A percentile compares a stretch with the other conserved stretches of the same genome.
These are phyloP conservation scores for Palythoa grandis DNA, from an alignment of 92 coral and sea anemone genomes.

Conservation along the genomic window DNA sequence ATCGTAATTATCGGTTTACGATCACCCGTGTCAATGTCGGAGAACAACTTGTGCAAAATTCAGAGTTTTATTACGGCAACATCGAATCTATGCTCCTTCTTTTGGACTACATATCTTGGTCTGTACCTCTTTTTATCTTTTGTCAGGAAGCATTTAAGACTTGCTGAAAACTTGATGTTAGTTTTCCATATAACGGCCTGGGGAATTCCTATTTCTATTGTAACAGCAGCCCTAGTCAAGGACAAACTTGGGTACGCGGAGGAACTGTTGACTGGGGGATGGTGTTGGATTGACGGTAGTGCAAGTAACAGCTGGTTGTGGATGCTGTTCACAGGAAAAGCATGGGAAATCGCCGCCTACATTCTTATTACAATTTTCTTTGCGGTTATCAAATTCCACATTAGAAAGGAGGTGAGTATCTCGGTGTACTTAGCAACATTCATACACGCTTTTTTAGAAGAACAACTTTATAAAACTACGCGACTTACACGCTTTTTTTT, in stretches of 20 bases:
- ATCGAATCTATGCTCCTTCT: slow-evolving; percentile 88
- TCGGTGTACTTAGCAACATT: too few relatives aligned
- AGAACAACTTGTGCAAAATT: slow-evolving; percentile 32
- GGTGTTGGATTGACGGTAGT: slow-evolving; percentile 82
- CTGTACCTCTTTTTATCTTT: slow-evolving; percentile 64
- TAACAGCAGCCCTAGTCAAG: slow-evolving; percentile 53
- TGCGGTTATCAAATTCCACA: slow-evolving; percentile 60
- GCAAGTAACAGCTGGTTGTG: slow-evolving; percentile 46
- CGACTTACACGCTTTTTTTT: too few relatives aligned
- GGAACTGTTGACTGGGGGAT: slow-evolving; percentile 62
- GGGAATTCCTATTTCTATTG: slow-evolving; percentile 73
- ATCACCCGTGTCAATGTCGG: not conserved
- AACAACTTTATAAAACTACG: too few relatives aligned
- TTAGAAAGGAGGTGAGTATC: slow-evolving; percentile 75
- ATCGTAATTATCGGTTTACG: slow-evolving; percentile 15
- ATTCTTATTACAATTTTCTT: slow-evolving; percentile 62
- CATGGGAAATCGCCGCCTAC: slow-evolving; percentile 87
- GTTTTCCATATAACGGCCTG: slow-evolving; percentile 78
- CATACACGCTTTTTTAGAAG: too few relatives aligned
- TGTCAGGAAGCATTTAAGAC: slow-evolving; percentile 50
- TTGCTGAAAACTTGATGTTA: slow-evolving; percentile 69
- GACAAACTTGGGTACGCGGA: slow-evolving; percentile 68
- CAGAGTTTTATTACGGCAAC: slow-evolving; percentile 88
- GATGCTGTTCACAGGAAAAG: slow-evolving; percentile 90
- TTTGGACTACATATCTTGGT: slow-evolving; percentile 92